Conservation (phyloP, 2,888 invertebrate species). For the Sphaerophoria taeniata region DNA sequence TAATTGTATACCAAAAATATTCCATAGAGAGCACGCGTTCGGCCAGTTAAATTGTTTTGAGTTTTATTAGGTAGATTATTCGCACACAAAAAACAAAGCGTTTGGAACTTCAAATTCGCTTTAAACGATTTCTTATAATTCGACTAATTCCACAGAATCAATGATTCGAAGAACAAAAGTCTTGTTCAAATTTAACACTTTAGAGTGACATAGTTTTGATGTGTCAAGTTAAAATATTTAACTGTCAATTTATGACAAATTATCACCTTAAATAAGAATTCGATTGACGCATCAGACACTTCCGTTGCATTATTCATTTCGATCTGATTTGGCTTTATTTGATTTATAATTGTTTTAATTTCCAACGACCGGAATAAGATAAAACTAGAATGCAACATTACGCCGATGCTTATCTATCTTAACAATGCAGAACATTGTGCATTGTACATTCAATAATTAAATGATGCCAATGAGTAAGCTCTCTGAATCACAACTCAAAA, state of each 20-base stretch:
- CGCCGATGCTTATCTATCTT: not conserved
- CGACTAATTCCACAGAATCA: too few species aligned
- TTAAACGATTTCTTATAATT: too few species aligned
- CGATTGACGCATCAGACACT: conserved; percentile 17
- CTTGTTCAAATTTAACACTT: too few species aligned
- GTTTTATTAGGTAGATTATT: not conserved
- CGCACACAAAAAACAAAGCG: too few species aligned
- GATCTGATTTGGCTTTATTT: not conserved
- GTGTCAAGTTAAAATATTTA: not conserved
- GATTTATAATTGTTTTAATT: conserved; percentile 4
- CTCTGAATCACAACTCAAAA: conserved; percentile 9
- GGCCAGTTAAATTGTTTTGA: not conserved
- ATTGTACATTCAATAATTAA: not conserved
- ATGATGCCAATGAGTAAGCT: not conserved
- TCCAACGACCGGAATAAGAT: conserved; percentile 20
- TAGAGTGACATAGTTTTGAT: too few species aligned
- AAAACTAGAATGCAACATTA: conserved; percentile 17
- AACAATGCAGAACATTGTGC: conserved; percentile 42
- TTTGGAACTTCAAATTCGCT: too few species aligned
- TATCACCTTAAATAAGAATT: not conserved
- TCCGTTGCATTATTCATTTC: conserved; percentile 12
- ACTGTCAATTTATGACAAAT: conserved; percentile 6
- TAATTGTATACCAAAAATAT: conserved; percentile 5
- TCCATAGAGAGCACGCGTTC: not conserved
- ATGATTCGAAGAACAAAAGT: too few species aligned